Base-by-base conservation (phyloP, 2,888 invertebrate species). In the Carcina quercana region DNA sequence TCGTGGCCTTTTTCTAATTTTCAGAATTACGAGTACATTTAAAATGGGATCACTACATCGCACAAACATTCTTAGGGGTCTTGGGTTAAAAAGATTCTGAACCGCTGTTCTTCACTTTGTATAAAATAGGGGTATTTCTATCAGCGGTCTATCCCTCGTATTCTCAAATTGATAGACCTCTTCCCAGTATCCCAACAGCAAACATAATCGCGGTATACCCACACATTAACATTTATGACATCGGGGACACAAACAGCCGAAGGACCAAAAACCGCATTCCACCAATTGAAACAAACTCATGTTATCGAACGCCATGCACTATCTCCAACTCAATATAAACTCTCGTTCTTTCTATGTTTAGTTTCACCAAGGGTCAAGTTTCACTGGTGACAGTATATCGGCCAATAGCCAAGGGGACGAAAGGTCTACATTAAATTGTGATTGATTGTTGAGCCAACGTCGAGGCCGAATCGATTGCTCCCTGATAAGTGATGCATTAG, bases 341-440 rank as follows among this genome's bases (percentile, higher is more conserved):
- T 6, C 13, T n/a, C 5, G 10, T 13, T 5, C 10, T 7, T 13
- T 21, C 7, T 15, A 30, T 2, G 1, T 4, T 15, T 6, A 3
- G 6, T 11, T 24, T 2, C 19, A 5, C 15, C 13, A 27, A 1
- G 6, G 28, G 13, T 17, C 28, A 12, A 11, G 2, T 17, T 24
- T 8, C 5, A 5, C 11, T 32, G 32, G 35, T 21, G 13, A n/a
- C 5, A 5, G 13, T n/a, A 25, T 35, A 47, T 46, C 45, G 42
- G 41, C 37, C 46, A 40, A 45, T 43, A 32, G 27, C 11, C n/a
- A 17, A 13, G 38, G 62, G 63, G 66, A 62, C 59, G 59, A 53
- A 59, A 67, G 67, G 65, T 48, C 49, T 47, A 52, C 56, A 63
- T 65, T 74, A 53, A 54, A 79, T 79, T 75, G 74, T 78, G 78